phyloP scores from a whole-genome alignment of 1,140 invertebrate genomes.

The Batillaria attramentaria region DNA sequence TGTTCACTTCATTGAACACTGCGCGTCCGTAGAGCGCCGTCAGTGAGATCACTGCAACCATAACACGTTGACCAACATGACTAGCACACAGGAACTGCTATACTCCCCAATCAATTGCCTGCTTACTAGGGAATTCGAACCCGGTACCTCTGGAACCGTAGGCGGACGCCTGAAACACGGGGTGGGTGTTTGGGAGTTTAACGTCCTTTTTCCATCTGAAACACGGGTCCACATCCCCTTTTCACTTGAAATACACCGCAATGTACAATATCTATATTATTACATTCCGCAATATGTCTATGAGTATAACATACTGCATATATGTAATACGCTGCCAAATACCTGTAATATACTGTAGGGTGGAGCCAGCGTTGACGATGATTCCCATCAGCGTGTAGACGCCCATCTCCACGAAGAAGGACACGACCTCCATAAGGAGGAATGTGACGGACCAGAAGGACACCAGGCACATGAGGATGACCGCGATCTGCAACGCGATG shows the following conservation, averaged over 20 bases:
- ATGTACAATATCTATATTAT: conserved; percentile 49
- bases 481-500: conserved; percentile 39
- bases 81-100: too few species aligned
- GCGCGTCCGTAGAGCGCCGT: conserved; percentile 54
- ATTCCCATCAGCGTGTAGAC: conserved; percentile 62
- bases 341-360: conserved; percentile 49
- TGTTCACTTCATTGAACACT: conserved; percentile 50
- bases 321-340: neutral
- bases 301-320: neutral
- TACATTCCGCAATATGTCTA: conserved; percentile 36
- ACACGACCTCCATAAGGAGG: conserved; percentile 53
- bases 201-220: neutral
- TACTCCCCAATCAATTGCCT: too few species aligned
- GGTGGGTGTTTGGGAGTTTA: neutral
- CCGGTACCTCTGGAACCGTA: too few species aligned
- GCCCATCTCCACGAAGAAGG: conserved; percentile 55
- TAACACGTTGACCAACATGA: neutral
- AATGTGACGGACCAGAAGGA: conserved; percentile 54
- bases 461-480: conserved; percentile 51
- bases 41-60: conserved; percentile 49
- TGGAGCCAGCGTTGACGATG: conserved; percentile 55
- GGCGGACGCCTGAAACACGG: neutral
- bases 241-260: neutral
- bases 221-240: neutral
- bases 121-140: too few species aligned